phyloP scores from a whole-genome alignment of 2,113 vertebrate species.

The Anhinga rufa region DNA sequence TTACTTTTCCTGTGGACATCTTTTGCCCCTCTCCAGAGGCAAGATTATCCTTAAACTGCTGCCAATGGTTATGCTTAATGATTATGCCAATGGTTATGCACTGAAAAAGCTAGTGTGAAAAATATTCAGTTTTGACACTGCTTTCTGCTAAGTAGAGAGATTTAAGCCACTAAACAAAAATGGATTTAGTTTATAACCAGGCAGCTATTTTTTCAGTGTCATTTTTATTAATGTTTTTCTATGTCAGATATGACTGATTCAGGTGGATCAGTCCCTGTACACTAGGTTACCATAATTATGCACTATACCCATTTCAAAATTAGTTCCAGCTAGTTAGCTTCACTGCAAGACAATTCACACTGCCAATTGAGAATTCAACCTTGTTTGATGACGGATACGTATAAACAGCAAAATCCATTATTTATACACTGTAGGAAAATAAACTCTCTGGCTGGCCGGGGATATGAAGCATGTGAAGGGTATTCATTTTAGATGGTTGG shows the following conservation, averaged over 20 bases:
- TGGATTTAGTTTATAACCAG: not conserved
- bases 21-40: conserved; percentile 13
- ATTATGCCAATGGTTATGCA: conserved; percentile 32
- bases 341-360: conserved; percentile 72
- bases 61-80: conserved; percentile 34
- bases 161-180: not conserved
- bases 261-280: conserved; percentile 52
- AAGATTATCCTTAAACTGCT: conserved; percentile 50
- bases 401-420: conserved; percentile 76
- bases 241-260: not conserved
- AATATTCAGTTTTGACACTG: conserved; percentile 7
- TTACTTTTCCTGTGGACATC: conserved; percentile 39
- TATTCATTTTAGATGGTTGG: conserved; percentile 69
- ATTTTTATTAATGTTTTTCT: not conserved
- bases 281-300: conserved; percentile 53
- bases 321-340: conserved; percentile 79
- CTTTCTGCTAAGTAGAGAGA: conserved; percentile 5
- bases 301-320: conserved; percentile 69
- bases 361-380: conserved; percentile 67
- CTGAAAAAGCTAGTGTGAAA: conserved; percentile 36
- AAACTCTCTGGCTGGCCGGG: conserved; percentile 55
- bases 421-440: conserved; percentile 76
- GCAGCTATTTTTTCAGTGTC: not conserved
- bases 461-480: conserved; percentile 61
- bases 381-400: conserved; percentile 73